Base-by-base conservation (phyloP, 2,797 vertebrate species). In the Pangasius larnaudii region DNA sequence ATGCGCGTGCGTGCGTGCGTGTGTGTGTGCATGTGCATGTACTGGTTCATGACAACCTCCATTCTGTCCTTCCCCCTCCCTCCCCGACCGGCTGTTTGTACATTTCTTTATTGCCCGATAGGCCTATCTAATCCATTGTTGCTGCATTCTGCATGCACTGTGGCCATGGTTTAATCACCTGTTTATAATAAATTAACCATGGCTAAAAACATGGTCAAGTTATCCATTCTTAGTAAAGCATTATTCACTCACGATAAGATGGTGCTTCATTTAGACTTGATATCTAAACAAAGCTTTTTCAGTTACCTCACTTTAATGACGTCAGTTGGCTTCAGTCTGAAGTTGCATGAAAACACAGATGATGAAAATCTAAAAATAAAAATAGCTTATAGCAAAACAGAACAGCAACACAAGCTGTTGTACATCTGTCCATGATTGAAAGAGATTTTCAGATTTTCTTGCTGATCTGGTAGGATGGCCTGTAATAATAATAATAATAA, bases 221-320 rank as follows among this genome's bases (percentile, higher is more conserved):
- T 72, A 39, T 58, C 51, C 9, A 13, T 24, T 53, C 58, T n/a
- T 1, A 27, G 9, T 63, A 49, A 63, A 19, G 39, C 69, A 53
- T 71, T 22, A 30, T 33, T 85, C 4, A 56, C 33, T 19, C 80
- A 56, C 59, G 58, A 14, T 36, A 59, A 53, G 56, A 61, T 56
- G 53, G 19, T 33, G 72, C 33, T 86, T 74, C 22, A 77, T 51
- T 69, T 74, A 39, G 61, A 81, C 67, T 9, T 80, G 49, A 82
- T 86, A 84, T 75, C 86, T 82, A 87, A 91, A 90, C 89, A 91
- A 90, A 87, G 87, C 0, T 84, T 88, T 86, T 74, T 63, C 84
- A 89, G 46, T 92, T 91, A 92, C 91, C 91, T 87, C 91, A 53
- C 19, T 84, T 71, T 36, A 91, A 92, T 94, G 93, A 65, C 86